Conservation (phyloP, 30 jellyfish, hydroid and myxozoan species). For the Hydractinia echinata region DNA sequence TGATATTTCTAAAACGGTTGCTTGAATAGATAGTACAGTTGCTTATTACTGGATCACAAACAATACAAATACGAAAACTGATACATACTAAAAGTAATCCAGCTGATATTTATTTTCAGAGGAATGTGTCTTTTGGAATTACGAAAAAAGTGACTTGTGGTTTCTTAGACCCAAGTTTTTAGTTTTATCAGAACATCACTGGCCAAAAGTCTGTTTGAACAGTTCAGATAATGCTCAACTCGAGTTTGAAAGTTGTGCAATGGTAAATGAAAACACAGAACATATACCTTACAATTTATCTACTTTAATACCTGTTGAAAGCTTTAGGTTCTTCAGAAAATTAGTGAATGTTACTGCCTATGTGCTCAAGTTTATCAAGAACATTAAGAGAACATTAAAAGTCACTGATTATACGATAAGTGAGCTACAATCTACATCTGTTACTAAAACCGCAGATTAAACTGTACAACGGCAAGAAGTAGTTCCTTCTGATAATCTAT, state of each 20-base stretch:
- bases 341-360: neutral
- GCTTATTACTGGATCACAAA: too few relatives aligned
- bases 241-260: neutral
- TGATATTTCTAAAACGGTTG: neutral
- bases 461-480: neutral
- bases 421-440: too few relatives aligned
- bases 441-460: too few relatives aligned
- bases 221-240: constrained; percentile 8
- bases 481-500: neutral
- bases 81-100: neutral
- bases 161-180: constrained; percentile 7
- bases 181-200: neutral
- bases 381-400: too few relatives aligned
- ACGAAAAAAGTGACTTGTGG: neutral
- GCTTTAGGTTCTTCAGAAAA: too few relatives aligned
- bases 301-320: constrained; percentile 1
- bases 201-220: neutral
- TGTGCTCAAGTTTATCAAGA: too few relatives aligned
- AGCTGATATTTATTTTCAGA: neutral
- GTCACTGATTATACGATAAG: too few relatives aligned
- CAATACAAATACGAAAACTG: too few relatives aligned
- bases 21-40: too few relatives aligned
- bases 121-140: neutral
- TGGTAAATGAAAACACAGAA: neutral
- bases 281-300: neutral